Conservation (phyloP, 2,888 invertebrate species). For the Myopa testacea region DNA sequence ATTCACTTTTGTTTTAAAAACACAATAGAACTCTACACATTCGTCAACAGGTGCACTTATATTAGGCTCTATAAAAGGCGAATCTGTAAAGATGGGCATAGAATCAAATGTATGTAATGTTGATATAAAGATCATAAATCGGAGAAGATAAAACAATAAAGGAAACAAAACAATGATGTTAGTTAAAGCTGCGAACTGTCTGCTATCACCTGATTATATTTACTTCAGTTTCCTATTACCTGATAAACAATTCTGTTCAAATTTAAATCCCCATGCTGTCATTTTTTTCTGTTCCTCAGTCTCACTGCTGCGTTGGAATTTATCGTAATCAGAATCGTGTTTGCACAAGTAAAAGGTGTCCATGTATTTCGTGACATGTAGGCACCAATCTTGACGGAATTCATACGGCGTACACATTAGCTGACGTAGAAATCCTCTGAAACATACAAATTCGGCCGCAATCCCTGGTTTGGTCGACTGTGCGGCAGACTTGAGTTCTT, state of each 20-base stretch:
- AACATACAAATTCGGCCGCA: conserved; percentile 73
- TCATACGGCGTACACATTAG: conserved; percentile 79
- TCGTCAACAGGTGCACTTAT: conserved; percentile 74
- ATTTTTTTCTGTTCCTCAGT: conserved; percentile 71
- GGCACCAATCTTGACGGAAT: conserved; percentile 75
- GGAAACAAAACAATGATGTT: background rate
- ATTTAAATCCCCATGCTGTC: conserved; percentile 80
- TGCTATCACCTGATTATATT: background rate
- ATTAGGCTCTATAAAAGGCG: conserved; percentile 56
- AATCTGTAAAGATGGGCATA: conserved; percentile 31
- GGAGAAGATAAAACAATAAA: no score
- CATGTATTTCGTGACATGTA: conserved; percentile 75
- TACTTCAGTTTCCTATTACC: conserved; percentile 66
- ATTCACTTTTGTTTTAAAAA: conserved; percentile 74
- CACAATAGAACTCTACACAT: conserved; percentile 75
- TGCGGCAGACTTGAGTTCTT: conserved; percentile 30
- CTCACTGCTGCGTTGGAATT: conserved; percentile 65
- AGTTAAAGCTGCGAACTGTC: no score
- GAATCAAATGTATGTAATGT: no score
- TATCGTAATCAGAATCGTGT: conserved; percentile 74
- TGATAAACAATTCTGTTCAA: conserved; percentile 79
- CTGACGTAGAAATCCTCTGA: conserved; percentile 77
- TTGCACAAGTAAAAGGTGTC: conserved; percentile 79
- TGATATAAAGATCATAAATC: background rate
- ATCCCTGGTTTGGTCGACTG: conserved; percentile 47